Percentiles rank a stretch among this genome's conserved stretches.
Conservation (phyloP, 2,113 vertebrate genomes). For the Murina feae region DNA sequence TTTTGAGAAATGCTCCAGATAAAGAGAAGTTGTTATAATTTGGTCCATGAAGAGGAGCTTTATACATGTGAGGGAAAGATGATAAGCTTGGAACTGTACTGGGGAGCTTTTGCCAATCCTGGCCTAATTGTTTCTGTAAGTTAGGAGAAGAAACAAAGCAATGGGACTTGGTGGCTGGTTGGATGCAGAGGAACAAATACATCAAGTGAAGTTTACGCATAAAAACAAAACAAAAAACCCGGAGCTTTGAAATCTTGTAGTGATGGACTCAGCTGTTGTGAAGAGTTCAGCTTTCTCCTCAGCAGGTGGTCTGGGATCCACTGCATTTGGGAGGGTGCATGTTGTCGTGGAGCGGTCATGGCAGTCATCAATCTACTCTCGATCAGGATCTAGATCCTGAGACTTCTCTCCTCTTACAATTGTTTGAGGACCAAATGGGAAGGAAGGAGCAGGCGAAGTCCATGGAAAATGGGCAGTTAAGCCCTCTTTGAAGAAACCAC, state of each 20-base stretch:
- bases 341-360: accelerated
- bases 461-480: neutral
- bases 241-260: neutral
- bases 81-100: neutral
- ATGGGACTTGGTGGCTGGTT: neutral
- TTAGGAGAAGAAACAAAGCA: neutral
- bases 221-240: neutral
- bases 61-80: neutral
- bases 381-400: neutral
- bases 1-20: neutral
- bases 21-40: neutral
- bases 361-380: neutral
- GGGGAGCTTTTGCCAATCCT: neutral
- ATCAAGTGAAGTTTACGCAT: neutral
- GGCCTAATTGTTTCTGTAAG: neutral
- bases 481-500: neutral
- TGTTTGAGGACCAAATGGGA: neutral
- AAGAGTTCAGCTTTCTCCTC: neutral
- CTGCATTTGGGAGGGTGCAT: accelerated
- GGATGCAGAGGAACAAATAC: neutral
- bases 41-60: neutral
- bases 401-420: neutral
- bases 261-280: too few relatives aligned
- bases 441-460: neutral
- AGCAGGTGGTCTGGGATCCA: accelerated